These are phyloP conservation scores for Alloscopus bannaensis DNA, from an alignment of 2,888 invertebrate genomes.

Conservation along the genomic window DNA sequence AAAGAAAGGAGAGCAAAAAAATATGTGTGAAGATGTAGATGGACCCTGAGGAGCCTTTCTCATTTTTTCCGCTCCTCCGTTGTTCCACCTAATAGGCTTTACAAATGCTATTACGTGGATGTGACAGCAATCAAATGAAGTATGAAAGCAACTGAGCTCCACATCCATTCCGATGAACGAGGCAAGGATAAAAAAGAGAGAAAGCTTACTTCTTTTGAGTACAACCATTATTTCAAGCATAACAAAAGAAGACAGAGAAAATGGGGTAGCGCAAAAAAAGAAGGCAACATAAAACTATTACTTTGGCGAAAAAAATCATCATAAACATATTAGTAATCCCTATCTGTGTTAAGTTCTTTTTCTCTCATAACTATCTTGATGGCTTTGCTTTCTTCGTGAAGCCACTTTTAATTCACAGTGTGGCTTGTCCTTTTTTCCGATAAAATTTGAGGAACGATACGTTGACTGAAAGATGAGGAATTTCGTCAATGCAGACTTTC, in stretches of 20 bases:
- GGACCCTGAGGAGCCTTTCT: constrained; percentile 21
- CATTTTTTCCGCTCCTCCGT: constrained; percentile 10
- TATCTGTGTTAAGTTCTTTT: neutral
- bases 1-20: neutral
- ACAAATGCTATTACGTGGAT: constrained; percentile 22
- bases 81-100: constrained; percentile 33
- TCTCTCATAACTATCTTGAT: neutral
- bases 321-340: no score
- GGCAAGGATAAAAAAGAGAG: neutral
- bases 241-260: neutral
- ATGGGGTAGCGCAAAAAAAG: neutral
- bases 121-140: constrained; percentile 32
- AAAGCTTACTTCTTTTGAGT: neutral
- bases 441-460: no score
- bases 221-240: neutral
- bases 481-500: no score
- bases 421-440: no score
- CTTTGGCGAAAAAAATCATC: no score
- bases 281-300: no score
- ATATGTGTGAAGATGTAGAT: constrained; percentile 3
- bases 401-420: no score
- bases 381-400: no score
- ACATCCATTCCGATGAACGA: neutral
- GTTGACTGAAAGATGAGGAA: no score
- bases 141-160: constrained; percentile 12